A percentile compares a stretch with the other conserved stretches of the same genome.
phyloP scores from a whole-genome alignment of 2,888 invertebrate genomes.

The Chaetoderma sp. region DNA sequence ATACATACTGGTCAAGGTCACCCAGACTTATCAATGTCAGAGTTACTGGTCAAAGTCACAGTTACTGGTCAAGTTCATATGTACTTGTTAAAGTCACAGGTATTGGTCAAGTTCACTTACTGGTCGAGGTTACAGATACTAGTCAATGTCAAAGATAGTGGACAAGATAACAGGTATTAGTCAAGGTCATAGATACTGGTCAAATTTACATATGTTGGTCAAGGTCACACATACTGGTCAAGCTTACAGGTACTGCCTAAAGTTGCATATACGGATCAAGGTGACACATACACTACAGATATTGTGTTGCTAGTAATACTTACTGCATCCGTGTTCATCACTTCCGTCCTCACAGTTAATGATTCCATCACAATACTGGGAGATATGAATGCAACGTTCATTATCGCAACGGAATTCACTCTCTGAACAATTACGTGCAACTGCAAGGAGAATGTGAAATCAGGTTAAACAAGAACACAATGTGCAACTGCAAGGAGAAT shows the following conservation, averaged over 20 bases:
- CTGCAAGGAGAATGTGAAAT: slow-evolving; percentile 15
- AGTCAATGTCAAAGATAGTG: not conserved
- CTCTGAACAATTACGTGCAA: slow-evolving; percentile 68
- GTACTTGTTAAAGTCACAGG: no score
- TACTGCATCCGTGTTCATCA: slow-evolving; percentile 52
- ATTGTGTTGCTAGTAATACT: slow-evolving; percentile 25
- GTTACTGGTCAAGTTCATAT: no score
- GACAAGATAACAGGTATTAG: no score
- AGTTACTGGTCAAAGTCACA: no score
- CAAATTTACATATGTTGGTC: not conserved
- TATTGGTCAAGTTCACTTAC: no score
- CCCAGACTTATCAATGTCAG: no score
- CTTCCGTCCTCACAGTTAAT: slow-evolving; percentile 50
- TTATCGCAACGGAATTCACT: slow-evolving; percentile 77
- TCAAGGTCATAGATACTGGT: no score
- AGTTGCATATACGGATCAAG: not conserved
- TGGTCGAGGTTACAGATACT: no score
- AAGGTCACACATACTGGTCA: not conserved
- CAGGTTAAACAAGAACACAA: no score
- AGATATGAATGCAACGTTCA: slow-evolving; percentile 74
- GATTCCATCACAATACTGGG: slow-evolving; percentile 44
- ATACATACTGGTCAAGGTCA: no score
- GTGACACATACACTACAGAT: not conserved
- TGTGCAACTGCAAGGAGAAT: not conserved
- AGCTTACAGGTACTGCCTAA: not conserved